Conservation (phyloP, 2,113 vertebrate genomes). For the Neotragus pygmaeus region DNA sequence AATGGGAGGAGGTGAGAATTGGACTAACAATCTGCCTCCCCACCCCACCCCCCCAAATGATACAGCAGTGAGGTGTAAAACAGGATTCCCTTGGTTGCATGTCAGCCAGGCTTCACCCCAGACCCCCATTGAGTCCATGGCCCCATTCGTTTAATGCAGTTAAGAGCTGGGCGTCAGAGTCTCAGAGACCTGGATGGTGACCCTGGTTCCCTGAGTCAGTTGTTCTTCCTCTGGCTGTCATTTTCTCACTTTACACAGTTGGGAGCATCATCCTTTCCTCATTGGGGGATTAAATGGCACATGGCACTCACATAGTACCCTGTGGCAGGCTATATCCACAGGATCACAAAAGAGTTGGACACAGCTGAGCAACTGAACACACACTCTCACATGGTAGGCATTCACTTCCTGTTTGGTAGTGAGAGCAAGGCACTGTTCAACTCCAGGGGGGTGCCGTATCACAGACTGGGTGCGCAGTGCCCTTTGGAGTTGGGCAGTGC, state of each 20-base stretch:
- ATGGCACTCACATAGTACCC: background rate
- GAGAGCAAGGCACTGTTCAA: background rate
- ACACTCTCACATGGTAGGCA: rapidly evolving
- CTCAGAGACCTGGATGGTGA: background rate
- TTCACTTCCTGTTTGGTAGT: too few species aligned
- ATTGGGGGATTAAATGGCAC: background rate
- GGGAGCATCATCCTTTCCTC: background rate
- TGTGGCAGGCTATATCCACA: background rate
- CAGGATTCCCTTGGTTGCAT: background rate
- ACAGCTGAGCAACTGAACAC: background rate
- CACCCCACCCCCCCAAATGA: background rate
- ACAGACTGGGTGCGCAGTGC: background rate
- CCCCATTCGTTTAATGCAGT: rapidly evolving
- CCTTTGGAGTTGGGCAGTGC: background rate
- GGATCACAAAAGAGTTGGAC: background rate
- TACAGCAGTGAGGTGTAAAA: background rate
- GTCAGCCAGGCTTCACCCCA: background rate
- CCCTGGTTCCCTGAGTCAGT: background rate
- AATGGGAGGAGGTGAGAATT: background rate
- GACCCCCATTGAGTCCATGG: background rate
- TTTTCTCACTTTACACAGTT: background rate
- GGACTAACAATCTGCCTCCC: background rate
- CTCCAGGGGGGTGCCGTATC: rapidly evolving
- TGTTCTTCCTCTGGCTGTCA: background rate
- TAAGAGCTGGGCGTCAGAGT: background rate